A percentile compares a stretch with the other conserved stretches of the same genome.
Conservation (phyloP, 2,113 vertebrate genomes). For the Orientallactaga bullata region DNA sequence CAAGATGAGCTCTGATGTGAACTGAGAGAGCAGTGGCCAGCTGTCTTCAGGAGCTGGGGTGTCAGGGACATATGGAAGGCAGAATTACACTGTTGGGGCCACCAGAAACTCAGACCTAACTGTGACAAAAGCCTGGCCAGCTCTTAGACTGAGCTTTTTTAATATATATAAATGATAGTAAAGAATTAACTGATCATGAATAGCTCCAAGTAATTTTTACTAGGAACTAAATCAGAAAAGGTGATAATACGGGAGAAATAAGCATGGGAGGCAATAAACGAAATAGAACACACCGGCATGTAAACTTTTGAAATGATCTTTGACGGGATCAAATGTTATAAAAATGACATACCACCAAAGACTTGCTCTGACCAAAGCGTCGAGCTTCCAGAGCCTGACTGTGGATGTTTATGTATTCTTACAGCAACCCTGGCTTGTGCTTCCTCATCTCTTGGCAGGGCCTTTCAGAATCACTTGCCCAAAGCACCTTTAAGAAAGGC, state of each 20-base stretch:
- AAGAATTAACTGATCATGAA: not conserved
- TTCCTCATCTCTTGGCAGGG: not conserved
- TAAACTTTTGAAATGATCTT: slow-evolving; percentile 38
- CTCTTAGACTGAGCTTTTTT: not conserved
- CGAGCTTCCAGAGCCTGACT: too few species aligned
- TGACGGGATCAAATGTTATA: slow-evolving; percentile 15
- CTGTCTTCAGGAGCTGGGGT: not conserved
- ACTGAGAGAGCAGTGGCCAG: not conserved
- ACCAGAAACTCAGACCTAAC: not conserved
- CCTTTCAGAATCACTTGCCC: not conserved
- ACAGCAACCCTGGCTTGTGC: accelerated
- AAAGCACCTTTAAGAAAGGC: not conserved
- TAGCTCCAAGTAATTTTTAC: slow-evolving; percentile 48
- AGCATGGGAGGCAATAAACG: slow-evolving; percentile 20
- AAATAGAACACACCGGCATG: slow-evolving; percentile 37
- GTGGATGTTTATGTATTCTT: accelerated
- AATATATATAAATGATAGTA: not conserved
- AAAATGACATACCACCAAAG: not conserved
- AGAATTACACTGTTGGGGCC: not conserved
- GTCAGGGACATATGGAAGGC: not conserved
- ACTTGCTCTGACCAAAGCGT: not conserved
- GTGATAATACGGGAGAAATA: not conserved
- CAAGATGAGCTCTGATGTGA: not conserved
- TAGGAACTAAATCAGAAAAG: slow-evolving; percentile 48
- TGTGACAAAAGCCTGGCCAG: not conserved